Evolutionary conservation across 1,140 invertebrate genomes (phyloP).

Genomic region (Holotrichia oblita): DNA sequence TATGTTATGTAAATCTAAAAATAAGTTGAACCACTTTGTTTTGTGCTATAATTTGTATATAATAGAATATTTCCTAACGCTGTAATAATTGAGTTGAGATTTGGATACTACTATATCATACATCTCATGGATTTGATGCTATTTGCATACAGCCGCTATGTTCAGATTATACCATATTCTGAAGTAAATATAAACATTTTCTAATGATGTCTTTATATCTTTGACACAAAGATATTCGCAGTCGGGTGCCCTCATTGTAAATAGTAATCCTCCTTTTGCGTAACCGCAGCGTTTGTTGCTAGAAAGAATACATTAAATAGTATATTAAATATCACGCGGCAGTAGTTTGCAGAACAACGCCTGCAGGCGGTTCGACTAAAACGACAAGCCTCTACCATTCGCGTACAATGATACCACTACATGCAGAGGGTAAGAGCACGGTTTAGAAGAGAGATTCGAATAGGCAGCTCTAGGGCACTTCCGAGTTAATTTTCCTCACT

Average conservation of each 20-base stretch:
- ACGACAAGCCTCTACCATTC: not conserved
- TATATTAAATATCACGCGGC: conserved; percentile 4
- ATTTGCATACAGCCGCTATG: too few relatives aligned
- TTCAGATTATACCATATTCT: too few relatives aligned
- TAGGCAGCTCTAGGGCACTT: not conserved
- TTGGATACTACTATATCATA: too few relatives aligned
- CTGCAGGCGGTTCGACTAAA: conserved; percentile 10
- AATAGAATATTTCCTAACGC: too few relatives aligned
- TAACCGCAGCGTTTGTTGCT: not conserved
- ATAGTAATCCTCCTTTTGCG: not conserved
- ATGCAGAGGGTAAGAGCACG: not conserved
- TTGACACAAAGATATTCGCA: not conserved
- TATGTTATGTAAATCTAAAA: too few relatives aligned
- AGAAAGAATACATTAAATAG: conserved; percentile 1
- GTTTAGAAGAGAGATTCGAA: not conserved
- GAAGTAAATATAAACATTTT: too few relatives aligned
- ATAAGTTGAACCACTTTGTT: too few relatives aligned
- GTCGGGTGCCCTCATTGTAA: not conserved
- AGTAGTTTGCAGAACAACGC: conserved; percentile 17
- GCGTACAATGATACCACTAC: not conserved
- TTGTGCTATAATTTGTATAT: too few relatives aligned
- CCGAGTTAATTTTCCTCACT: conserved; percentile 12
- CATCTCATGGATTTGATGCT: too few relatives aligned
- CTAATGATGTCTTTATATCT: too few relatives aligned
- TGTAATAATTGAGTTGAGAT: too few relatives aligned